Conservation (phyloP, 2,888 invertebrate genomes). For the Maniola hyperantus region DNA sequence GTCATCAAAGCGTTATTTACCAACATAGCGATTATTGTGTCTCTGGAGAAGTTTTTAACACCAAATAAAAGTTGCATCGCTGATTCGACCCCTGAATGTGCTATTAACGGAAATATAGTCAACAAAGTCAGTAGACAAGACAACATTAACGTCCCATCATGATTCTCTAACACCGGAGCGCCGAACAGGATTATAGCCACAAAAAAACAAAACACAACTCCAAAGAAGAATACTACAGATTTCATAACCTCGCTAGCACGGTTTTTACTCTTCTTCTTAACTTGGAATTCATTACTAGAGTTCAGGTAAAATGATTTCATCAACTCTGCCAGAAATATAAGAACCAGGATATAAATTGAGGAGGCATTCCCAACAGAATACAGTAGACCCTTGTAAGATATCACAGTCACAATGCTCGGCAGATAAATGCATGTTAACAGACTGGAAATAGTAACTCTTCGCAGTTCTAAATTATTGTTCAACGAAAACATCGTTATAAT, state of each 20-base stretch:
- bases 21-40: conserved; percentile 81
- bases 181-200: conserved; percentile 85
- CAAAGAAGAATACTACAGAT: conserved; percentile 67
- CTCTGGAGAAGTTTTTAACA: conserved; percentile 72
- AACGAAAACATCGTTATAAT: conserved; percentile 62
- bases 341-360: conserved; percentile 67
- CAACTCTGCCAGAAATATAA: conserved; percentile 79
- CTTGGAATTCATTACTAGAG: conserved; percentile 58
- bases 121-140: conserved; percentile 83
- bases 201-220: conserved; percentile 80
- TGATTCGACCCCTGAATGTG: conserved; percentile 83
- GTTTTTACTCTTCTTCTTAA: conserved; percentile 70
- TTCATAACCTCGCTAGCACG: conserved; percentile 78
- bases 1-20: conserved; percentile 82
- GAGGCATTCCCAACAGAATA: conserved; percentile 84
- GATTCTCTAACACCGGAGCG: conserved; percentile 84
- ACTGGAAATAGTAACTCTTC: conserved; percentile 76
- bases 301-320: conserved; percentile 78
- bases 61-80: conserved; percentile 81
- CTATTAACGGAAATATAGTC: conserved; percentile 84
- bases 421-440: conserved; percentile 85
- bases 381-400: conserved; percentile 82
- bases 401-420: conserved; percentile 79
- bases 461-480: conserved; percentile 66
- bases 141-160: conserved; percentile 87